Conservation (phyloP, 2,888 invertebrate species). For the Dexiosoma caninum region DNA sequence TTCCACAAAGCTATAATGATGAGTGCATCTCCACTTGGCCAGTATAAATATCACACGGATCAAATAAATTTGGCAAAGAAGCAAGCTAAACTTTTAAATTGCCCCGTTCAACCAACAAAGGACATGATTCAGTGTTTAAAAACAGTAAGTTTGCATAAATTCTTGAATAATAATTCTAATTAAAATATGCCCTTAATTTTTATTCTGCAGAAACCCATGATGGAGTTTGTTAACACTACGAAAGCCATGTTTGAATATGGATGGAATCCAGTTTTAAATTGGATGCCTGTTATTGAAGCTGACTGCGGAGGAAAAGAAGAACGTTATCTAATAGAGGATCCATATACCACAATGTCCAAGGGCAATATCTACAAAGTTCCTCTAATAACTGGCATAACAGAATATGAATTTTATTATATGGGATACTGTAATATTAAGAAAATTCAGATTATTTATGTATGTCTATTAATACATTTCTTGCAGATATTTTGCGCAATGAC, state of each 20-base stretch:
- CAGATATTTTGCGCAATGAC: conserved; percentile 80
- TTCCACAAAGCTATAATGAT: conserved; percentile 85
- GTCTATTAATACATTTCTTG: not conserved
- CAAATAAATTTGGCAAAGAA: conserved; percentile 81
- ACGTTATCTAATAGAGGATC: conserved; percentile 81
- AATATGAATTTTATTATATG: conserved; percentile 82
- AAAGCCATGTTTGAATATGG: conserved; percentile 73
- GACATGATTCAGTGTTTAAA: conserved; percentile 81
- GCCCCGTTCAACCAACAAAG: conserved; percentile 79
- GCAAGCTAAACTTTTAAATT: conserved; percentile 81
- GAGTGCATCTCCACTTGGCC: conserved; percentile 81
- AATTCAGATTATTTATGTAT: too few species aligned
- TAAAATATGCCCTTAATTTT: not conserved
- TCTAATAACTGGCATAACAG: conserved; percentile 82
- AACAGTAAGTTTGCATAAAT: conserved; percentile 72
- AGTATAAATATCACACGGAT: conserved; percentile 78
- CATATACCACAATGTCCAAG: conserved; percentile 79
- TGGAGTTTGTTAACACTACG: conserved; percentile 69
- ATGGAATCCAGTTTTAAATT: conserved; percentile 76
- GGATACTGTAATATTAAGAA: conserved; percentile 77
- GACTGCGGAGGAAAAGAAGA: conserved; percentile 81
- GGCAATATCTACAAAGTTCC: conserved; percentile 82
- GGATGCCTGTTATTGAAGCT: conserved; percentile 82
- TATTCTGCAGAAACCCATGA: conserved; percentile 67
- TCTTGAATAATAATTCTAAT: not conserved